phyloP scores from a whole-genome alignment of 2,113 vertebrate genomes.

The Callospermophilus lateralis region DNA sequence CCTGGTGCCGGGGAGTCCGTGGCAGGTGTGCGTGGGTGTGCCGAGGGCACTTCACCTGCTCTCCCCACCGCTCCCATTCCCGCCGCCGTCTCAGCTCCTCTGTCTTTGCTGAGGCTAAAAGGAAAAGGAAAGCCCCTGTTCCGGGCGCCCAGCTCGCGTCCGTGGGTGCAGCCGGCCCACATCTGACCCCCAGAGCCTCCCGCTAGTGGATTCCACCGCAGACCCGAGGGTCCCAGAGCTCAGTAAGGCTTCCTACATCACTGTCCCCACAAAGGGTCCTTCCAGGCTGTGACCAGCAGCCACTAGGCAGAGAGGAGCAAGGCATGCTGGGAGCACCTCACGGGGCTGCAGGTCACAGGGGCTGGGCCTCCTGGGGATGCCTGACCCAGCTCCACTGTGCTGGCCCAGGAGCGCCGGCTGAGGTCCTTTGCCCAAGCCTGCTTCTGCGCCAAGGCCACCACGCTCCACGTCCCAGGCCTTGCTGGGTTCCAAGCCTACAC shows the following conservation, averaged over 20 bases:
- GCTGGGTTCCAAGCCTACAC: not conserved
- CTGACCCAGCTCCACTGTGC: not conserved
- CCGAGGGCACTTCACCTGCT: not conserved
- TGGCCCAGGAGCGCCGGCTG: too few relatives aligned
- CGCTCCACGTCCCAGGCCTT: rapidly evolving
- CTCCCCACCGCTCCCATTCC: rapidly evolving
- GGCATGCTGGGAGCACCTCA: not conserved
- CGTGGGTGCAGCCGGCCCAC: rapidly evolving
- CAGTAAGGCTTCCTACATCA: not conserved
- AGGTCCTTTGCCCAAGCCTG: not conserved
- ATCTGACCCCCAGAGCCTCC: not conserved
- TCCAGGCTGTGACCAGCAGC: not conserved
- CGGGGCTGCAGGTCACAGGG: too few relatives aligned
- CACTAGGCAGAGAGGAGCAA: rapidly evolving
- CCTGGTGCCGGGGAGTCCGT: not conserved
- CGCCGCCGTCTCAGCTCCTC: not conserved
- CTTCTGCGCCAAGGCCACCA: too few relatives aligned
- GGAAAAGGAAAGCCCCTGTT: not conserved
- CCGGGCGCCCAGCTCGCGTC: not conserved
- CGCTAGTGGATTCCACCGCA: not conserved
- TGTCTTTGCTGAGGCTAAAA: not conserved
- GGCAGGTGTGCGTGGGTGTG: rapidly evolving
- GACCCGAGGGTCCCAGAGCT: not conserved
- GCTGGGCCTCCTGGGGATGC: rapidly evolving
- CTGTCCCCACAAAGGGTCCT: not conserved